Base-by-base conservation (phyloP, 2,113 vertebrate genomes). In the Erythrolamprus reginae region DNA sequence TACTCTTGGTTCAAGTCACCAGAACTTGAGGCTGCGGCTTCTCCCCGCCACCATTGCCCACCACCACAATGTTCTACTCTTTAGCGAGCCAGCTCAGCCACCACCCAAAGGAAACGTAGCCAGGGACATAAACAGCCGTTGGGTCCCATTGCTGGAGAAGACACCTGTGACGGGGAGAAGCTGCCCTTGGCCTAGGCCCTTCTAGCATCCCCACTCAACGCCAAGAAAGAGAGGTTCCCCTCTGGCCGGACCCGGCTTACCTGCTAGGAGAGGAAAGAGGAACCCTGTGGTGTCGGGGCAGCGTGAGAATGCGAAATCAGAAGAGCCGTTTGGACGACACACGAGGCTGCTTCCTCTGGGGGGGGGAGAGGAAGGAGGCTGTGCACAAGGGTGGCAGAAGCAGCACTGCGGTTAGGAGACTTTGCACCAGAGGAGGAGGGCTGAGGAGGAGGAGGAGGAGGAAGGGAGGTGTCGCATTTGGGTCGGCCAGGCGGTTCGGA, bases 241-340 rank as follows among this genome's bases (percentile, higher is more conserved):
- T 61, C 38, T 0, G 0, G 90, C 48, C 0, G 33, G 47, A 15
- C 0, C 26, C 9, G 13, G 12, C 19, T 2, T 0, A 89, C 0
- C 26, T 52, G 65, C 92, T 91, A 82, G 56, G 61, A 5, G 10
- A 10, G 3, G 33, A 42, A 26, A 42, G 33, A 52, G 85, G 89
- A 87, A 90, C 26, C 10, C 85, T 10, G 17, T 55, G 5, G 10
- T 55, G 5, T n/a, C 53, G 0, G 42, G 47, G 42, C 24, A 3
- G 38, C 26, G 3, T 2, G 19, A 84, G 89, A 28, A 5, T 42
- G 33, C 5, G 0, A 88, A 52, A 83, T 87, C 77, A 17, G 86
- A 90, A 90, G 89, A 33, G 51, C 53, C 28, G 89, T 90, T 84
- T 84, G n/a, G 89, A 10, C 10, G 89, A 6, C 47, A 1, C 55